phyloP scores from a whole-genome alignment of 2,797 vertebrate species.

The Brotula barbata region DNA sequence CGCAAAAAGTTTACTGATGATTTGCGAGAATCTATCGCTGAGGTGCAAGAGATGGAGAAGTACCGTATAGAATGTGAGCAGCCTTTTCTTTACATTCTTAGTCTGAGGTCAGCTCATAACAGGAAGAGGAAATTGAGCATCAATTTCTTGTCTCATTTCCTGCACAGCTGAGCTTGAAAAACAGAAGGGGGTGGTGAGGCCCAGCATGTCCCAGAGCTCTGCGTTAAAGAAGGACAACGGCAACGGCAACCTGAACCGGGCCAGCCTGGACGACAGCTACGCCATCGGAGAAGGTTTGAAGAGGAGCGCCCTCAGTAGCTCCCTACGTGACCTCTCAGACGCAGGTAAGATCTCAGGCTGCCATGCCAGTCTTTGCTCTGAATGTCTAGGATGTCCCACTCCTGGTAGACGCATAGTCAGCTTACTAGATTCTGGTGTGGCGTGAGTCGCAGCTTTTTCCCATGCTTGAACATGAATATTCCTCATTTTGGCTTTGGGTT shows the following conservation, averaged over 20 bases:
- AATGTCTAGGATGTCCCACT: not conserved
- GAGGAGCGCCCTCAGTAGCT: conserved; percentile 95
- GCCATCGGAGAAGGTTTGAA: conserved; percentile 91
- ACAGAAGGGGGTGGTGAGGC: conserved; percentile 92
- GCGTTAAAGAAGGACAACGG: conserved; percentile 91
- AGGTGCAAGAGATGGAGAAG: conserved; percentile 99
- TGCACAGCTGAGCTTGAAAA: conserved; percentile 93
- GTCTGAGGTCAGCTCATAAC: too few relatives aligned
- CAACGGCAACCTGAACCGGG: conserved; percentile 86
- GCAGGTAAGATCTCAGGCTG: conserved; percentile 82
- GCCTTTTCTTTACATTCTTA: too few relatives aligned
- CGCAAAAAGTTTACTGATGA: conserved; percentile 97
- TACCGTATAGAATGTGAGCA: conserved; percentile 97
- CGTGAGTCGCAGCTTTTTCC: too few relatives aligned
- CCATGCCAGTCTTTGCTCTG: not conserved
- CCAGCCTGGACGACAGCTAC: conserved; percentile 94
- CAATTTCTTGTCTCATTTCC: not conserved
- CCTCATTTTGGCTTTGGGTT: conserved; percentile 3
- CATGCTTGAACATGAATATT: too few relatives aligned
- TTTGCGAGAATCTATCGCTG: conserved; percentile 92
- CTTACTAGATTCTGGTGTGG: too few relatives aligned
- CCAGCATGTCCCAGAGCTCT: conserved; percentile 90
- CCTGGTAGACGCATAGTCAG: conserved; percentile 19
- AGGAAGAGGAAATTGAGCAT: too few relatives aligned
- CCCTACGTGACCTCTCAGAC: conserved; percentile 92